These are phyloP conservation scores for Centruroides vittatus DNA, from an alignment of 1,140 invertebrate species.

Conservation along the genomic window DNA sequence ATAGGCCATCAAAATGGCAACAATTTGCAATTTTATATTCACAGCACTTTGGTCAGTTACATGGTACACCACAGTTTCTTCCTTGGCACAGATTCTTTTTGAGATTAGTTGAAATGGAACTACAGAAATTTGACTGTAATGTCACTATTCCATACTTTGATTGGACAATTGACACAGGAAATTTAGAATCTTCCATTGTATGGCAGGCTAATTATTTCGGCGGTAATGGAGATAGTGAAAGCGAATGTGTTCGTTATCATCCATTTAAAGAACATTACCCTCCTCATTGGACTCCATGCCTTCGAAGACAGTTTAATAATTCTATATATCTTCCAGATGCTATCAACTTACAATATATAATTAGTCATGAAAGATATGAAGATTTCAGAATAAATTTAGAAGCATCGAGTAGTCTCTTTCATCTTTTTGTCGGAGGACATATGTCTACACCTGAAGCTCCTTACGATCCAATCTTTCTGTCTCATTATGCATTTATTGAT, in stretches of 20 bases:
- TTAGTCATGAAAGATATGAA: slow-evolving; percentile 1
- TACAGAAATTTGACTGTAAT: slow-evolving; percentile 12
- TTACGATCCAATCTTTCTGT: slow-evolving; percentile 15
- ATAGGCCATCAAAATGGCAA: slow-evolving; percentile 1
- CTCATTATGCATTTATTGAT: slow-evolving; percentile 13
- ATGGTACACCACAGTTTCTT: slow-evolving; percentile 2
- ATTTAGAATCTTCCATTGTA: slow-evolving; percentile 4
- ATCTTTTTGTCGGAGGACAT: slow-evolving; percentile 14
- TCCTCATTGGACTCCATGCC: slow-evolving; percentile 2
- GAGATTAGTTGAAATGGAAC: slow-evolving; percentile 7
- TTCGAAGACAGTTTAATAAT: slow-evolving; percentile 10
- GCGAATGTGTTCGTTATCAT: slow-evolving; percentile 7
- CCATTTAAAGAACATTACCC: slow-evolving; percentile 11
- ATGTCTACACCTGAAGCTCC: slow-evolving; percentile 7
- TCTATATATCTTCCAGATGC: slow-evolving; percentile 7
- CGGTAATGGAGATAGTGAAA: slow-evolving; percentile 6
- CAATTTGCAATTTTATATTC: slow-evolving; percentile 6
- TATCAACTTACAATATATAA: slow-evolving; percentile 8
- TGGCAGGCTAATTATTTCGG: slow-evolving; percentile 14
- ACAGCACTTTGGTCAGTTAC: slow-evolving; percentile 3
- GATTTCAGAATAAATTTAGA: slow-evolving; percentile 6
- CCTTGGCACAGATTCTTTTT: slow-evolving; percentile 14
- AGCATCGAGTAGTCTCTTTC: slow-evolving; percentile 6
- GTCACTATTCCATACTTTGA: slow-evolving; percentile 15
- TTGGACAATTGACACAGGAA: slow-evolving; percentile 14